Evolutionary conservation across 1,140 invertebrate species (phyloP).

Genomic region (Zaprionus africanus): DNA sequence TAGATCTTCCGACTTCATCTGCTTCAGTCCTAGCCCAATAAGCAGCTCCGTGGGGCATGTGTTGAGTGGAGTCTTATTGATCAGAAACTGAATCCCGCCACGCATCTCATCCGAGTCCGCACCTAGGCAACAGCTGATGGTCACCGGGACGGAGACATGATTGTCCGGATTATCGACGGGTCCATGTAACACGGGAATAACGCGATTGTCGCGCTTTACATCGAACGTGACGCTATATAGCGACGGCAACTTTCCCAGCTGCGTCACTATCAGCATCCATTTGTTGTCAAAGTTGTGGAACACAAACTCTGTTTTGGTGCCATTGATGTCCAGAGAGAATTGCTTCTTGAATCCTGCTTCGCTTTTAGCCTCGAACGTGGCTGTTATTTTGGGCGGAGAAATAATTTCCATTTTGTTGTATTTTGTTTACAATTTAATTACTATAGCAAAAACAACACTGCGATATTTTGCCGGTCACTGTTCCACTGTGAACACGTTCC

Average conservation of each 20-base stretch:
- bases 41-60: slow-evolving; percentile 66
- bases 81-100: slow-evolving; percentile 74
- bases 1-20: slow-evolving; percentile 58
- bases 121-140: slow-evolving; percentile 65
- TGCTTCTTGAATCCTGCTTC: slow-evolving; percentile 67
- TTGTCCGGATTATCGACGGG: slow-evolving; percentile 54
- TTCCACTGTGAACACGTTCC: background rate
- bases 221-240: slow-evolving; percentile 73
- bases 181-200: slow-evolving; percentile 38
- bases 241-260: slow-evolving; percentile 70
- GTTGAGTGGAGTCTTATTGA: slow-evolving; percentile 66
- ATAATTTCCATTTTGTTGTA: background rate
- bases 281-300: slow-evolving; percentile 74
- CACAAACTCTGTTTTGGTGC: slow-evolving; percentile 67
- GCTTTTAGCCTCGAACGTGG: slow-evolving; percentile 9
- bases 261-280: slow-evolving; percentile 73
- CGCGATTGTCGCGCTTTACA: slow-evolving; percentile 43
- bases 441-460: background rate
- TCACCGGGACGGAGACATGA: slow-evolving; percentile 68
- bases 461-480: slow-evolving; percentile 3
- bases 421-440: slow-evolving; percentile 23
- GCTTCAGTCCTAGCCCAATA: slow-evolving; percentile 65
- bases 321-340: slow-evolving; percentile 62
- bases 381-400: background rate
- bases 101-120: slow-evolving; percentile 63